phyloP scores from a whole-genome alignment of 2,797 vertebrate genomes.

The Rhinogobio ventralis region DNA sequence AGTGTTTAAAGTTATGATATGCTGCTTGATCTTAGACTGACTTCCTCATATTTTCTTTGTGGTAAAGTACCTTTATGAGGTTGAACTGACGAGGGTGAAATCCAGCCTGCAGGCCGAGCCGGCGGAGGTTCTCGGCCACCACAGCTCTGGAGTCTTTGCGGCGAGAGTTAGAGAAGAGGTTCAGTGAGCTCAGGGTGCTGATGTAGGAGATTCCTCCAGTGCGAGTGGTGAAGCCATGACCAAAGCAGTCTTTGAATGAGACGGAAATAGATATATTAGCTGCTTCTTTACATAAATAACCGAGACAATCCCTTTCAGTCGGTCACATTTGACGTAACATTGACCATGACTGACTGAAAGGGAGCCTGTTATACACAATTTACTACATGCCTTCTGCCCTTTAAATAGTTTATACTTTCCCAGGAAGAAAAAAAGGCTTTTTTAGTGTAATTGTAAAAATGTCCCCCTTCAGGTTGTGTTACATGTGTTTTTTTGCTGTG shows the following conservation, averaged over 20 bases:
- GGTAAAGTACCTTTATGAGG: conserved; percentile 82
- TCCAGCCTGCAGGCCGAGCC: conserved; percentile 83
- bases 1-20: too few relatives aligned
- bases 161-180: conserved; percentile 88
- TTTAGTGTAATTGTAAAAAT: background rate
- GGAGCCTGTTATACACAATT: background rate
- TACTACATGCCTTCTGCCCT: background rate
- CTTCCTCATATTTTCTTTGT: conserved; percentile 4
- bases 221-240: conserved; percentile 92
- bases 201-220: conserved; percentile 87
- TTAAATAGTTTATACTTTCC: too few relatives aligned
- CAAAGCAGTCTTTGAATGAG: conserved; percentile 79
- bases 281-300: too few relatives aligned
- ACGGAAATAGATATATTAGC: conserved; percentile 13
- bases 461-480: background rate
- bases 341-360: too few relatives aligned
- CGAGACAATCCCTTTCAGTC: too few relatives aligned
- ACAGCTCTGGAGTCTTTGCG: conserved; percentile 83
- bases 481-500: background rate
- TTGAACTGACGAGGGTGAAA: conserved; percentile 82
- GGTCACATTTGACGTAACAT: too few relatives aligned
- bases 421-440: background rate
- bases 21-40: background rate
- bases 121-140: conserved; percentile 87
- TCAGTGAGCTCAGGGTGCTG: conserved; percentile 86